Conservation (phyloP, 2,113 vertebrate species). For the Scomber colias region DNA sequence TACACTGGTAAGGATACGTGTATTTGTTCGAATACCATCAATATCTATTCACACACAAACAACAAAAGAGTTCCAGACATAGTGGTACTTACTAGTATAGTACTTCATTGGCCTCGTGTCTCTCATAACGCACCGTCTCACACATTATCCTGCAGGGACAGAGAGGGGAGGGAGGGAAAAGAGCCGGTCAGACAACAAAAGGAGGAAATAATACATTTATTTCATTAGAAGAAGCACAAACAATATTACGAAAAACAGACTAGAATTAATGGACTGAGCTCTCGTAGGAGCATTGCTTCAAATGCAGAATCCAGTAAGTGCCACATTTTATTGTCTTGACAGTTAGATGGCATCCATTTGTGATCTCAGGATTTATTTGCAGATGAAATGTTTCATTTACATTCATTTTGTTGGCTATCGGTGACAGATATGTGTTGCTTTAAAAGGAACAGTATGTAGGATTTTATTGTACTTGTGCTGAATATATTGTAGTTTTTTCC, state of each 20-base stretch:
- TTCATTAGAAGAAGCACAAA: neutral
- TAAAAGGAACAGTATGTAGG: too few relatives aligned
- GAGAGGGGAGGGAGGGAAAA: conserved; percentile 25
- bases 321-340: too few relatives aligned
- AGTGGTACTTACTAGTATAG: conserved; percentile 96
- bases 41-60: neutral
- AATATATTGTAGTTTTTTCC: too few relatives aligned
- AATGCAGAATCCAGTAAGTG: neutral
- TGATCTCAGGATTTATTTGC: too few relatives aligned
- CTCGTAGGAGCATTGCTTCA: neutral
- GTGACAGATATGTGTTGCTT: neutral
- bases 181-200: conserved; percentile 12
- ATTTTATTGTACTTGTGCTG: too few relatives aligned
- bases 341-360: too few relatives aligned
- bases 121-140: conserved; percentile 96
- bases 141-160: conserved; percentile 93
- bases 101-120: conserved; percentile 98
- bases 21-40: conserved; percentile 5
- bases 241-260: neutral
- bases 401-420: neutral
- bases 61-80: neutral
- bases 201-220: neutral
- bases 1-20: neutral
- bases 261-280: neutral
- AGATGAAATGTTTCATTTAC: neutral